Evolutionary conservation across 2,113 vertebrate species (phyloP).

Genomic region (Triplophysa rosa): DNA sequence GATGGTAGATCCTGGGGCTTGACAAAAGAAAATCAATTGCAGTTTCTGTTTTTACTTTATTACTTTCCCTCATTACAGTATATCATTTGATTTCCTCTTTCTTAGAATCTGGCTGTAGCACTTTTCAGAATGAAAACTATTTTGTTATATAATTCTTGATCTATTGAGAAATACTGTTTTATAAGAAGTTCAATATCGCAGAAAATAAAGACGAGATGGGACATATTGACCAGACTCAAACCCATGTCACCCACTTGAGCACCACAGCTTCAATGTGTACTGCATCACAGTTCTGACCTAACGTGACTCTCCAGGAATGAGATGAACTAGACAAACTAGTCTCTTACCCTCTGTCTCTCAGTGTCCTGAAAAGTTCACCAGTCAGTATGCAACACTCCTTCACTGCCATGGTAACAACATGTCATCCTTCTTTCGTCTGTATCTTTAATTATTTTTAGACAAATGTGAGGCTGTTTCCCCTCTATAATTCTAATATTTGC

Average conservation of each 20-base stretch:
- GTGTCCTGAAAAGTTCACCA: slow-evolving; percentile 10
- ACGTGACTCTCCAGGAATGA: not conserved
- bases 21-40: slow-evolving; percentile 29
- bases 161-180: no score
- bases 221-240: no score
- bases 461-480: slow-evolving; percentile 62
- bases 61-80: slow-evolving; percentile 9
- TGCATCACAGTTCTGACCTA: not conserved
- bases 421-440: slow-evolving; percentile 50
- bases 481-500: slow-evolving; percentile 48
- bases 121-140: not conserved
- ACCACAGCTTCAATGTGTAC: not conserved
- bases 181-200: no score
- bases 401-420: slow-evolving; percentile 53
- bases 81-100: not conserved
- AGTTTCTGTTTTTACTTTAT: slow-evolving; percentile 17
- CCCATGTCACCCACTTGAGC: not conserved
- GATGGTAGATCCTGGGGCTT: slow-evolving; percentile 49
- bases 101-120: not conserved
- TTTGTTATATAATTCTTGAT: no score
- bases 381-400: slow-evolving; percentile 8
- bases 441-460: slow-evolving; percentile 75
- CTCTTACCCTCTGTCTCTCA: not conserved
- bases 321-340: not conserved
- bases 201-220: no score